Evolutionary conservation across 2,113 vertebrate species (phyloP).

Genomic region (Myotis davidii): DNA sequence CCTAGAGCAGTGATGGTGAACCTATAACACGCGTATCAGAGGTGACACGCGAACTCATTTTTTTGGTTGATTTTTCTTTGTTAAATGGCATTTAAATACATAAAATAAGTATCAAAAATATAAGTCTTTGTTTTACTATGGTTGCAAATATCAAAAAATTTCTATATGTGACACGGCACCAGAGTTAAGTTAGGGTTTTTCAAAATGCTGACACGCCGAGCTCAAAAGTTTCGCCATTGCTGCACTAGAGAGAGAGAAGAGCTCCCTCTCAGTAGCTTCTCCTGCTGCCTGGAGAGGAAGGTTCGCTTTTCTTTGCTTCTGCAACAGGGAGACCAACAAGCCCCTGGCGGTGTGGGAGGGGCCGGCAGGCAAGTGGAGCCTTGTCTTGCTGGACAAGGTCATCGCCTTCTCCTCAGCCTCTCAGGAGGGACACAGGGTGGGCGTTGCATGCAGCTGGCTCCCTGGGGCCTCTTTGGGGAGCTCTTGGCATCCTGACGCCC

Average conservation of each 20-base stretch:
- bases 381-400: neutral
- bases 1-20: too few species aligned
- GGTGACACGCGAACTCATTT: too few species aligned
- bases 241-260: fast-evolving
- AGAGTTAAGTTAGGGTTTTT: too few species aligned
- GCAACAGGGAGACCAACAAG: neutral
- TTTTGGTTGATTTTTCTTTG: too few species aligned
- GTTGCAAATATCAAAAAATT: too few species aligned
- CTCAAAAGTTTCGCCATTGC: too few species aligned
- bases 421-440: neutral
- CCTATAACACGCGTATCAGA: too few species aligned
- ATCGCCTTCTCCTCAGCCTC: neutral
- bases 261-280: neutral
- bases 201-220: too few species aligned
- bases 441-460: fast-evolving
- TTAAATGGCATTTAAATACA: too few species aligned
- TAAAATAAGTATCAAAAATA: too few species aligned
- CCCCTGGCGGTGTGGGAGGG: neutral
- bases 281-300: neutral
- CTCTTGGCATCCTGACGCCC: neutral
- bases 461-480: neutral
- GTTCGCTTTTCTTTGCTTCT: neutral
- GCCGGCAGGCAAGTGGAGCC: neutral
- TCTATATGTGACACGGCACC: too few species aligned
- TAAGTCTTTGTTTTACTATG: too few species aligned